Conservation (phyloP, 2,888 invertebrate genomes). For the Mythimna lalbum region DNA sequence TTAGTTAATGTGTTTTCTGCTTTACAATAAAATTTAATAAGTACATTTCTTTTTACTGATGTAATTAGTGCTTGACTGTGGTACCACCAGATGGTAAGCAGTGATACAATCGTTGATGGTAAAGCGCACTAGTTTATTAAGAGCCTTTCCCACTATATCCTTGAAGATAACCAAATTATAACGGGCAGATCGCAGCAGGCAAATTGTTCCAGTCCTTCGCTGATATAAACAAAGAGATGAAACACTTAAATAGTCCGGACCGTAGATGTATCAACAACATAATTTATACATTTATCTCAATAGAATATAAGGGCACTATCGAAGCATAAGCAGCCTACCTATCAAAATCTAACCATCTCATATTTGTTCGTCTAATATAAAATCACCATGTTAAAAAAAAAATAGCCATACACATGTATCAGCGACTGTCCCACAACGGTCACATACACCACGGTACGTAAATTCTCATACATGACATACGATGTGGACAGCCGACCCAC, state of each 20-base stretch:
- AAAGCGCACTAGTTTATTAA: too few species aligned
- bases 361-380: not conserved
- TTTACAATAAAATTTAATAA: not conserved
- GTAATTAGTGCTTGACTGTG: too few species aligned
- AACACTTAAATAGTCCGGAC: too few species aligned
- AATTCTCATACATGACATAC: slow-evolving; percentile 72
- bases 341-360: not conserved
- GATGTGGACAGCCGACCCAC: slow-evolving; percentile 68
- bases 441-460: slow-evolving; percentile 67
- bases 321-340: not conserved
- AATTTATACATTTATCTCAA: not conserved
- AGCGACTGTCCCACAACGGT: slow-evolving; percentile 64
- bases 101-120: too few species aligned
- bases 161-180: too few species aligned
- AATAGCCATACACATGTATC: not conserved
- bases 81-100: too few species aligned
- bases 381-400: not conserved
- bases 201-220: too few species aligned
- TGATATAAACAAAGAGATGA: too few species aligned
- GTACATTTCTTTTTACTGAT: too few species aligned
- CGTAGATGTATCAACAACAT: not conserved
- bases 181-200: too few species aligned
- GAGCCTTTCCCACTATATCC: too few species aligned
- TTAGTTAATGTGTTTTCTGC: not conserved
- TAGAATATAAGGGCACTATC: not conserved